Base-by-base conservation (phyloP, 2,113 vertebrate species). In the Ammospiza caudacuta region DNA sequence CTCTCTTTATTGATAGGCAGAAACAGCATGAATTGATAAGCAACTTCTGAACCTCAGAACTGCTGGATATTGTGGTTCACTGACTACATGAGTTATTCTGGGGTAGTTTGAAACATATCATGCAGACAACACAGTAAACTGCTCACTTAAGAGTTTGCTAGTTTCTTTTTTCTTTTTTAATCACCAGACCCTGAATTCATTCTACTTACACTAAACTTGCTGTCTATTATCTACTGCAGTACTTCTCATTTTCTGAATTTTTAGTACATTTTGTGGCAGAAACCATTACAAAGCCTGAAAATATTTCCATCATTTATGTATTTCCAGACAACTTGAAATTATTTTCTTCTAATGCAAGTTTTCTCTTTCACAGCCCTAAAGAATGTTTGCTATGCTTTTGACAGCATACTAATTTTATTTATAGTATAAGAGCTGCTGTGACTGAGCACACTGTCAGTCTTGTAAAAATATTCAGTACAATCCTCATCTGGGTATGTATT, bases 271-370 rank as follows among this genome's bases (percentile, higher is more conserved):
- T 83, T 82, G 33, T 94, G n/a, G 31, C 29, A 92, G 57, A 91
- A 94, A 76, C n/a, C 18, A 59, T 87, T 84, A 51, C 17, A 70
- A 86, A 94, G n/a, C 20, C 43, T 59, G 78, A 92, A 95, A 94
- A 87, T 37, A 74, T 76, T 90, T 88, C 83, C 52, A 47, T 94
- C 77, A 93, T 73, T 91, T 92, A 87, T 81, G 27, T 47, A 75
- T 44, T 83, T 43, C 51, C 25, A 55, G 88, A 90, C 25, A 85
- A 72, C 33, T 73, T 76, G 31, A 81, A 90, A n/a, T 84, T 52
- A 80, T 94, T 89, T 92, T 66, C 87, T 91, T 83, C 46, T 86
- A 88, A 90, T 62, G 25, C 28, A 63, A 73, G 79, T 47, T 46
- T 91, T 63, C 41, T 33, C 72, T 95, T 85, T 41, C 24, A 73